Evolutionary conservation across 2,888 invertebrate species (phyloP).

Genomic region (Drosophila borborema): DNA sequence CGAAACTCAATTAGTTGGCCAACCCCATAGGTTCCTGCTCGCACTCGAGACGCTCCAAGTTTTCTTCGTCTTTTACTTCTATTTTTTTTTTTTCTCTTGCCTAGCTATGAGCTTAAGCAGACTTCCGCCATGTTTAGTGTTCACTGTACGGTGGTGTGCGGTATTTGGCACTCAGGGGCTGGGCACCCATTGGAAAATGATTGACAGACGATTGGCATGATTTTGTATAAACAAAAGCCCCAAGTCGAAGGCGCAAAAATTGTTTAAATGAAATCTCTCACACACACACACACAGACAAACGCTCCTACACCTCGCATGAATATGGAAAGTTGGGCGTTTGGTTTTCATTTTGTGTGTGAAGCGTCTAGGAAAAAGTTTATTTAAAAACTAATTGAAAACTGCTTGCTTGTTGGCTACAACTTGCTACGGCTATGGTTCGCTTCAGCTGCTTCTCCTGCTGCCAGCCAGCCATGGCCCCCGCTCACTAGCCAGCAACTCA

Average conservation of each 20-base stretch:
- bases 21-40: constrained; percentile 6
- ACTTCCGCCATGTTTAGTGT: constrained; percentile 73
- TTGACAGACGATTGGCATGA: constrained; percentile 84
- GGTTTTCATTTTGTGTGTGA: constrained; percentile 46
- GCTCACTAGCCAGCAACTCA: constrained; percentile 30
- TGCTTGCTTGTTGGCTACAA: constrained; percentile 50
- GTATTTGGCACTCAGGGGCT: constrained; percentile 19
- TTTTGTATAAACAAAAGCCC: constrained; percentile 79
- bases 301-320: constrained; percentile 18
- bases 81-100: not conserved
- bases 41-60: constrained; percentile 31
- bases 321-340: constrained; percentile 73
- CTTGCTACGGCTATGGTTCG: constrained; percentile 37
- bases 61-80: not conserved
- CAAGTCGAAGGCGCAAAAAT: constrained; percentile 53
- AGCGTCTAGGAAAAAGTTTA: constrained; percentile 59
- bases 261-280: constrained; percentile 46
- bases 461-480: not conserved
- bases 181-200: constrained; percentile 73
- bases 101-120: constrained; percentile 71
- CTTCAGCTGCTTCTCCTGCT: constrained; percentile 24
- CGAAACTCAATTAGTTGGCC: constrained; percentile 77
- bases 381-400: constrained; percentile 79
- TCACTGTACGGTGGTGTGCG: constrained; percentile 17
- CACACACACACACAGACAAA: constrained; percentile 18